A percentile compares a stretch with the other conserved stretches of the same genome.
Evolutionary conservation across 23 tunicate species (phyloP).

Genomic region (Botrylloides violaceus): DNA sequence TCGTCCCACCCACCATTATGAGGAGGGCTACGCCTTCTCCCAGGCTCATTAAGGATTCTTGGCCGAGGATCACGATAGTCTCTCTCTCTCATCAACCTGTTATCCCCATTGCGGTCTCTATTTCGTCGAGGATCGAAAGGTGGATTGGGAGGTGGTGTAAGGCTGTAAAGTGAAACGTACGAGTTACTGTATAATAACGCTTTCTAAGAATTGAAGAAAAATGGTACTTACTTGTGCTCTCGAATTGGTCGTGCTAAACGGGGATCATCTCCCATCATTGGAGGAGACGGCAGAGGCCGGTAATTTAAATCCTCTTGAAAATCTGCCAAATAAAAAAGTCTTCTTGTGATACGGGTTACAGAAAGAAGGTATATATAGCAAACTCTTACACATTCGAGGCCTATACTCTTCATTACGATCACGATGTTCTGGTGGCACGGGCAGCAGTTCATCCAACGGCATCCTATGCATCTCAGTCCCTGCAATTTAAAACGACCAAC

Average conservation of each 20-base stretch:
- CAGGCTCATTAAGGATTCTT: not conserved
- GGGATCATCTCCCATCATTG: not conserved
- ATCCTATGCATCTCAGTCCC: too few relatives aligned
- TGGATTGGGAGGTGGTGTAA: slow-evolving; percentile 1
- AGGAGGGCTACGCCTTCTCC: not conserved
- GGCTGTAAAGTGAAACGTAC: not conserved
- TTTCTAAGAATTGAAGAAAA: not conserved
- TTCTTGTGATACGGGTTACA: not conserved
- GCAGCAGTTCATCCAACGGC: not conserved
- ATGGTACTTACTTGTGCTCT: not conserved
- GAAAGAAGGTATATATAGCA: not conserved
- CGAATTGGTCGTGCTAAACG: not conserved
- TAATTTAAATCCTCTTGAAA: not conserved
- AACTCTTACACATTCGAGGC: not conserved
- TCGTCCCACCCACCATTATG: too few relatives aligned
- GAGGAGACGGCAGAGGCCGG: slow-evolving; percentile 20
- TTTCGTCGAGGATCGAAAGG: slow-evolving; percentile 2
- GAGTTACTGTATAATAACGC: too few relatives aligned
- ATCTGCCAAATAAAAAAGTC: not conserved
- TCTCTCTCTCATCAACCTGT: slow-evolving; percentile 35
- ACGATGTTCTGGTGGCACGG: not conserved
- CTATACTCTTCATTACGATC: not conserved
- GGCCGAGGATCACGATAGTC: slow-evolving; percentile 11
- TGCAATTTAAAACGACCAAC: not conserved
- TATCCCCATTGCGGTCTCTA: slow-evolving; percentile 6